phyloP scores from a whole-genome alignment of 2,113 vertebrate species.

The Chamaetylas fuelleborni region DNA sequence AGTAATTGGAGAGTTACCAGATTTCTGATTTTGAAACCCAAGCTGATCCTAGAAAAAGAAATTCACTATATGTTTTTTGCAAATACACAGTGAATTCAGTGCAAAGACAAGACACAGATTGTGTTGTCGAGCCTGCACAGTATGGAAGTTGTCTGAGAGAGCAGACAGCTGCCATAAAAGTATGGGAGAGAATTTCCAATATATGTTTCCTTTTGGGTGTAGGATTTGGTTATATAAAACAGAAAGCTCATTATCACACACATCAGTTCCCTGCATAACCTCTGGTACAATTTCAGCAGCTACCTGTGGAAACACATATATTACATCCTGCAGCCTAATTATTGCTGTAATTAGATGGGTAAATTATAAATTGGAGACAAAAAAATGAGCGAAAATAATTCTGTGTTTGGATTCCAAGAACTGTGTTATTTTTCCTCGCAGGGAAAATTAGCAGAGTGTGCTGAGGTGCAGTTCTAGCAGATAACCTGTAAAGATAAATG shows the following conservation, averaged over 20 bases:
- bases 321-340: neutral
- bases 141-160: neutral
- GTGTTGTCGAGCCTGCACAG: neutral
- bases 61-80: neutral
- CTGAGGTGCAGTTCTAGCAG: neutral
- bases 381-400: neutral
- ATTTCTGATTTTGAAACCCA: neutral
- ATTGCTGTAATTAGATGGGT: neutral
- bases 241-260: neutral
- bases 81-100: neutral
- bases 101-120: neutral
- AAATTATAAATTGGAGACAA: constrained; percentile 2
- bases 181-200: neutral
- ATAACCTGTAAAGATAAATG: neutral
- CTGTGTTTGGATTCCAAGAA: neutral
- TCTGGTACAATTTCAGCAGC: neutral
- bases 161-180: neutral
- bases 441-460: neutral
- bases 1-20: neutral
- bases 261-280: neutral
- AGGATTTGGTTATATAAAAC: neutral
- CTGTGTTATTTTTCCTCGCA: neutral
- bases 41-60: neutral
- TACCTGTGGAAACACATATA: neutral
- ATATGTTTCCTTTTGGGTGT: neutral